Base-by-base conservation (phyloP, 2,113 vertebrate species). In the Ginglymostoma cirratum region DNA sequence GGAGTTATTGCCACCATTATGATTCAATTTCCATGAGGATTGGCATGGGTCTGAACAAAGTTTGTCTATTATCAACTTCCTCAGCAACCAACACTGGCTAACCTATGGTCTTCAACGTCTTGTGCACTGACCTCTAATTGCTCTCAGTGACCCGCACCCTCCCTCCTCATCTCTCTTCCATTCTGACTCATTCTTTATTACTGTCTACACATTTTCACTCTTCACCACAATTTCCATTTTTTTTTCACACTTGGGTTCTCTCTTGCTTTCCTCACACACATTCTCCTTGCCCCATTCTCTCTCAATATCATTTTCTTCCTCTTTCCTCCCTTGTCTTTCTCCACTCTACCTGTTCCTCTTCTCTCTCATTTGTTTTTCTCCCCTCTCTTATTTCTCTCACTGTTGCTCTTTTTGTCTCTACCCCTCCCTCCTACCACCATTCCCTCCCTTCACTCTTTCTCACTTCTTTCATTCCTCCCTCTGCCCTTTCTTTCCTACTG, bases 181-280 rank as follows among this genome's bases (percentile, higher is more conserved):
- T 48, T 70, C 42, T n/a, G 55, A 93, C 61, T 89, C 80, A 92
- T 45, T 76, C 83, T 96, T 96, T 95, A 96, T 96, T 97, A 96
- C 96, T 96, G 97, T 90, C 97, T 97, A 97, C 97, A 97, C 97
- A 96, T 96, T 96, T 96, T 96, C 61, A 12, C 96, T 97, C 96
- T 95, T 96, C 96, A 96, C 61, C 96, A 96, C 96, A 96, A 96
- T 5, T 5, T 34, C 55, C 78, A 34, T 38, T 96, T 97, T 96
- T 96, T 96, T 96, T 97, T 97, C 95, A 96, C 96, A 96, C 93
- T 96, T 96, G 96, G 96, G 96, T 96, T 93, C 72, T 61, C 76
- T 94, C 89, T 67, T 96, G 96, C 96, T 96, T 96, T 96, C 96
- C 96, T 52, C 96, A 97, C 97, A 96, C 96, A 34, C 89, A 76